phyloP scores from a whole-genome alignment of 2,888 invertebrate species.

The Lepidochrysops patricia region DNA sequence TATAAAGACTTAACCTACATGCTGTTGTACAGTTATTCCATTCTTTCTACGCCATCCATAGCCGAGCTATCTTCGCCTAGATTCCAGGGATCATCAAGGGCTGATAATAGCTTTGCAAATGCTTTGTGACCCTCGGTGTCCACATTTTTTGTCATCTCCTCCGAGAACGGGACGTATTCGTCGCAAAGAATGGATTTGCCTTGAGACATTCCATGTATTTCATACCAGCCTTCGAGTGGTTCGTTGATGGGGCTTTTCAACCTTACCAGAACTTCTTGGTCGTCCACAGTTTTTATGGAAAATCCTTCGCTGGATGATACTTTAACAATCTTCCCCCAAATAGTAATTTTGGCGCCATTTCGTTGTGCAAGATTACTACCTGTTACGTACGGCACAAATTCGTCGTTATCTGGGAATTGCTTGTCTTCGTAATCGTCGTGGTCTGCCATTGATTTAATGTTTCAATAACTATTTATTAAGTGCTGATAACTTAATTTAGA shows the following conservation, averaged over 20 bases:
- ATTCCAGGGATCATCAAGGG: conserved; percentile 67
- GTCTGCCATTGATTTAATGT: conserved; percentile 46
- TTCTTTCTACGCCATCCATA: conserved; percentile 44
- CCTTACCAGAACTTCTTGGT: conserved; percentile 58
- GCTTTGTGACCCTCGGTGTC: conserved; percentile 61
- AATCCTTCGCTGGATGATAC: conserved; percentile 62
- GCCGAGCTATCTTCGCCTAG: conserved; percentile 46
- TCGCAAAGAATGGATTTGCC: conserved; percentile 62
- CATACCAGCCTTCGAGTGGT: conserved; percentile 66
- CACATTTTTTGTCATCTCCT: conserved; percentile 52
- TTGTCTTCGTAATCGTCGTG: conserved; percentile 63
- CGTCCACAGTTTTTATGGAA: conserved; percentile 61
- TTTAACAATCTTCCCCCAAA: conserved; percentile 67
- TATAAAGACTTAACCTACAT: conserved; percentile 12
- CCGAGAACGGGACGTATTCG: conserved; percentile 55
- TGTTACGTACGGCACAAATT: conserved; percentile 63
- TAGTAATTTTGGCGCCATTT: conserved; percentile 61
- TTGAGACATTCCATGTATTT: conserved; percentile 61
- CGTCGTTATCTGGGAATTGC: conserved; percentile 65
- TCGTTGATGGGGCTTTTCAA: conserved; percentile 53
- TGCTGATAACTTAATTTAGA: too few species aligned
- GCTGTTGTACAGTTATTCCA: conserved; percentile 36
- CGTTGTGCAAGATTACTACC: conserved; percentile 57
- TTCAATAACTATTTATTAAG: not conserved
- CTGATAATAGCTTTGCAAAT: conserved; percentile 50